Evolutionary conservation across 2,113 vertebrate genomes (phyloP).

Genomic region (Proteles cristata): DNA sequence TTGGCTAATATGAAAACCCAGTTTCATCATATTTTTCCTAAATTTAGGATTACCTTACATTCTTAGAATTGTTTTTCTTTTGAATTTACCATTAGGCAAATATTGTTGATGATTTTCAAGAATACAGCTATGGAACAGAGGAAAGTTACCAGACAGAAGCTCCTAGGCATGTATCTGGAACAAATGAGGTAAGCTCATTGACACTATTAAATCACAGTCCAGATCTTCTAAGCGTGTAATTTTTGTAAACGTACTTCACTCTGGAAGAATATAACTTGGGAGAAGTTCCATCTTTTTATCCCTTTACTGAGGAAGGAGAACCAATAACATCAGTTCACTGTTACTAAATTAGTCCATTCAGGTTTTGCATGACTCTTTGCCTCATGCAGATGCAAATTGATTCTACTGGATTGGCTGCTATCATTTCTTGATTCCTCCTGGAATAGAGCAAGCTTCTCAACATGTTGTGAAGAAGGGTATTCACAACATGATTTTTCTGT

Average conservation of each 20-base stretch:
- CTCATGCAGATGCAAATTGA: constrained; percentile 44
- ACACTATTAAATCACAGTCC: background rate
- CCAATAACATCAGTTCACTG: background rate
- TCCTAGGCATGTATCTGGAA: constrained; percentile 89
- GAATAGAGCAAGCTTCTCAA: background rate
- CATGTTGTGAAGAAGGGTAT: background rate
- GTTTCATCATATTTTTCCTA: constrained; percentile 82
- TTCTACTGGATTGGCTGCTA: constrained; percentile 54
- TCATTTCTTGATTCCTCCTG: constrained; percentile 16
- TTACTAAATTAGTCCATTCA: constrained; percentile 26
- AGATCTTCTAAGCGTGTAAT: background rate
- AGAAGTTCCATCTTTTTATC: background rate
- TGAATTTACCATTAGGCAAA: constrained; percentile 89
- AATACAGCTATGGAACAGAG: constrained; percentile 94
- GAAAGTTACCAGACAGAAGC: constrained; percentile 91
- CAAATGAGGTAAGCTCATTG: constrained; percentile 91
- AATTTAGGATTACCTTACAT: constrained; percentile 8
- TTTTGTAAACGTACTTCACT: background rate
- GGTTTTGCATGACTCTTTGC: constrained; percentile 56
- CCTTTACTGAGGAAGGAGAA: background rate
- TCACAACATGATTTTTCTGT: constrained; percentile 27
- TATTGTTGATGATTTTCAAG: constrained; percentile 91
- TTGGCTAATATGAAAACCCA: constrained; percentile 86
- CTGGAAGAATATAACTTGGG: constrained; percentile 44
- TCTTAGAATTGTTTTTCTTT: constrained; percentile 47